Conservation (phyloP, 2,888 invertebrate species). For the Hydrotaea diabolus region DNA sequence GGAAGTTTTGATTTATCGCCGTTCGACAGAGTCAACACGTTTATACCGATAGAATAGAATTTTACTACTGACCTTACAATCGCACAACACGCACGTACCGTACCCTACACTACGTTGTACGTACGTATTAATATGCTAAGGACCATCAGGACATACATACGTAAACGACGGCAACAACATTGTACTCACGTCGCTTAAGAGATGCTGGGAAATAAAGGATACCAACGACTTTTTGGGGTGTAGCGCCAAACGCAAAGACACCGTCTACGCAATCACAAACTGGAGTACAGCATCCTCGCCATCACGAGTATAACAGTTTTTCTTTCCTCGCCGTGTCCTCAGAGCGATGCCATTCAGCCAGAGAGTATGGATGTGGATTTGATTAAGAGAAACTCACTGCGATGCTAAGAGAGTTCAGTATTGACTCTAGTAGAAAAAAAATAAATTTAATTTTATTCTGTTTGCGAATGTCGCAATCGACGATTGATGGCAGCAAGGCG, state of each 20-base stretch:
- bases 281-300: constrained; percentile 20
- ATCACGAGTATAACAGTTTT: background rate
- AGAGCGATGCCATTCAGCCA: background rate
- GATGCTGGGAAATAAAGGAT: constrained; percentile 18
- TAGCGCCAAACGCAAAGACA: constrained; percentile 53
- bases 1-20: background rate
- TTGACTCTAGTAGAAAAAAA: background rate
- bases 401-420: too few species aligned
- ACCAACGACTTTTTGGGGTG: constrained; percentile 44
- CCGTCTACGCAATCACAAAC: constrained; percentile 31
- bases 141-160: constrained; percentile 6
- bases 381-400: background rate
- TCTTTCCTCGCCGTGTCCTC: background rate
- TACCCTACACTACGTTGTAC: background rate
- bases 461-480: background rate
- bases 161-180: background rate
- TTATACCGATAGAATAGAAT: constrained; percentile 43
- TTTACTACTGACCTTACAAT: constrained; percentile 62
- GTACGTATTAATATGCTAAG: constrained; percentile 3
- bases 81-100: constrained; percentile 30
- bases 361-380: constrained; percentile 37
- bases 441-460: background rate
- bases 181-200: constrained; percentile 19
- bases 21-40: constrained; percentile 38
- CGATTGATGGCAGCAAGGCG: constrained; percentile 27